phyloP scores from a whole-genome alignment of 2,888 invertebrate genomes.

The Hydropsyche betteni region DNA sequence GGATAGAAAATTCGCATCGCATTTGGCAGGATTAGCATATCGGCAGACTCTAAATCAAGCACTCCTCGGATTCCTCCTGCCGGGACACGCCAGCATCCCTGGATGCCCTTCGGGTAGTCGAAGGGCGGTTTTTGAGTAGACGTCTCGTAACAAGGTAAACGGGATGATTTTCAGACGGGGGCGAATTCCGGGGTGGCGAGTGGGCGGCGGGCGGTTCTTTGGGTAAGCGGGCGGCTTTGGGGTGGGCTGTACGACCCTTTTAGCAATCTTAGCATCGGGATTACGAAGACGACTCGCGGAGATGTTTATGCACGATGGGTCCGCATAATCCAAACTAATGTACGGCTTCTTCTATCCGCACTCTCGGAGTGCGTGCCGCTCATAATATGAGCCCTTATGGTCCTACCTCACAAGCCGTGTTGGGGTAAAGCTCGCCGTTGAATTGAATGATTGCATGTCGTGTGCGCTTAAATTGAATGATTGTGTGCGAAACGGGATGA shows the following conservation, averaged over 20 bases:
- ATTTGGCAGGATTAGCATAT: conserved; percentile 11
- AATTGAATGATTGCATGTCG: too few species aligned
- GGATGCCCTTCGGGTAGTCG: background rate
- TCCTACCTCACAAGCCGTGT: too few species aligned
- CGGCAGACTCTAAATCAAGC: conserved; percentile 17
- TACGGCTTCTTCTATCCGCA: conserved; percentile 12
- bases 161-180: too few species aligned
- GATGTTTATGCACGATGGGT: conserved; percentile 25
- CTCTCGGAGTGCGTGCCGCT: background rate
- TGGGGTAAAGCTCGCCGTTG: too few species aligned
- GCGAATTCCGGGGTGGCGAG: too few species aligned
- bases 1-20: conserved; percentile 2
- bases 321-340: conserved; percentile 29
- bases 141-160: too few species aligned
- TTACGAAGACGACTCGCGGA: conserved; percentile 19
- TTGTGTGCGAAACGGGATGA: too few species aligned
- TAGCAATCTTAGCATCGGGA: conserved; percentile 26
- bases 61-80: background rate
- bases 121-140: background rate
- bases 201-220: too few species aligned
- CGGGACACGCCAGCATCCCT: background rate
- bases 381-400: too few species aligned
- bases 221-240: too few species aligned
- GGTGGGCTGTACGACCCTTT: background rate
- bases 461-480: too few species aligned